Evolutionary conservation across 2,888 invertebrate species (phyloP), one percentile per base, ranked within the genome.

Genomic region (Petrophora chlorosata): DNA sequence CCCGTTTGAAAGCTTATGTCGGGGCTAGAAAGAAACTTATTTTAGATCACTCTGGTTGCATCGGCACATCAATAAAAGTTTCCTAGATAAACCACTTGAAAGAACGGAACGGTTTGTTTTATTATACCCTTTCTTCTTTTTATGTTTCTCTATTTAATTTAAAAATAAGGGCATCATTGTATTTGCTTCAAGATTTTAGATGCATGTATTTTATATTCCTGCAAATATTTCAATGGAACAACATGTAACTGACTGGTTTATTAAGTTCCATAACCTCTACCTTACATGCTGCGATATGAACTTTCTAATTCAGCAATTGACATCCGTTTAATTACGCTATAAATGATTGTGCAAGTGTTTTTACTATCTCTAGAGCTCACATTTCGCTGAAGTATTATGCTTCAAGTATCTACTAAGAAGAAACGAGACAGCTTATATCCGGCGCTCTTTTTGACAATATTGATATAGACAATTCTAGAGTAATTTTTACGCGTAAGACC

Each of bases 281-380:
- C 59, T 51, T 60, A 59, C 52, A 48, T 55, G 56, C 49, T 53
- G 55, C 47, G 57, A 63, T 61, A 61, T 59, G 38, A 57, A 61
- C 65, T 65, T 67, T 70, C 67, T 66, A 66, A 65, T 58, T 48
- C 46, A 60, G 54, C 45, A 59, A 61, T 62, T 53, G 50, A 56
- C 45, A 53, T 56, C 23, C 34, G 43, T 34, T 46, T 39, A 43
- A 42, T 38, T 34, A 34, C 36, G 5, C 22, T 25, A 17, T 4
- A 36, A 12, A 10, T n/a, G n/a, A 15, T 5, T 44, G 14, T 29
- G 28, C 14, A 22, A 43, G 17, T 33, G 16, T 26, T 22, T 38
- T 41, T 34, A 28, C n/a, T 46, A 28, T 35, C 30, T 28, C 14
- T 39, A 22, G 17, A 51, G 54, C 67, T 69, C 63, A 60, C 47